Percentiles rank a stretch among this genome's conserved stretches.
These are phyloP conservation scores for Lamellibrachia satsuma DNA, from an alignment of 2,888 invertebrate species.

Conservation along the genomic window DNA sequence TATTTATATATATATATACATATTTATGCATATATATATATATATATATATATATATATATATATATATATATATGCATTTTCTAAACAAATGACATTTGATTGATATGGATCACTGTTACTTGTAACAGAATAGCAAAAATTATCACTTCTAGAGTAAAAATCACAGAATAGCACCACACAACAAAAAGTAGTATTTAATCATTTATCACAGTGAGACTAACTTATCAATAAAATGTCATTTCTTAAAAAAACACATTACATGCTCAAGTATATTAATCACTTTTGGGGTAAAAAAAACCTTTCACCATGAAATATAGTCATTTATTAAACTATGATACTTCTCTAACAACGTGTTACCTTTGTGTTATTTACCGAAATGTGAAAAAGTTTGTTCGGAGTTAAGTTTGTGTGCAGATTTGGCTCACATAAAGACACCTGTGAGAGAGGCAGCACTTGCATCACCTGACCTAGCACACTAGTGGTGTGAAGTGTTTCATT, in stretches of 20 bases:
- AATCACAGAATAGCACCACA: no score
- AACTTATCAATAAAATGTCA: no score
- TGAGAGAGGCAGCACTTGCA: background rate
- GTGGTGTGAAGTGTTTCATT: background rate
- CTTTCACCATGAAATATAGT: background rate
- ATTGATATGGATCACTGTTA: no score
- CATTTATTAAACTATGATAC: background rate
- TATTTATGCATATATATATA: no score
- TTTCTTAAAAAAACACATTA: background rate
- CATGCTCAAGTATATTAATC: background rate
- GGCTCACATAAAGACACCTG: background rate
- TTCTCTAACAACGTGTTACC: background rate
- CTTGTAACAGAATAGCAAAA: no score
- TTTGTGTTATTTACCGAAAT: background rate
- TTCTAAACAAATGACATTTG: no score
- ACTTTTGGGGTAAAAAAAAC: background rate
- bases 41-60: no score
- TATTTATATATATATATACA: no score
- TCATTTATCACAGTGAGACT: no score
- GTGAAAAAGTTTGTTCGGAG: background rate
- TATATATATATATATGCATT: no score
- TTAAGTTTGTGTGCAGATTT: background rate
- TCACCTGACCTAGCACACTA: background rate
- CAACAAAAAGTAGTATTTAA: no score
- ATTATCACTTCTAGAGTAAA: no score